A percentile compares a stretch with the other conserved stretches of the same genome.
Evolutionary conservation across 2,113 vertebrate genomes (phyloP).

Genomic region (Platysteira castanea): DNA sequence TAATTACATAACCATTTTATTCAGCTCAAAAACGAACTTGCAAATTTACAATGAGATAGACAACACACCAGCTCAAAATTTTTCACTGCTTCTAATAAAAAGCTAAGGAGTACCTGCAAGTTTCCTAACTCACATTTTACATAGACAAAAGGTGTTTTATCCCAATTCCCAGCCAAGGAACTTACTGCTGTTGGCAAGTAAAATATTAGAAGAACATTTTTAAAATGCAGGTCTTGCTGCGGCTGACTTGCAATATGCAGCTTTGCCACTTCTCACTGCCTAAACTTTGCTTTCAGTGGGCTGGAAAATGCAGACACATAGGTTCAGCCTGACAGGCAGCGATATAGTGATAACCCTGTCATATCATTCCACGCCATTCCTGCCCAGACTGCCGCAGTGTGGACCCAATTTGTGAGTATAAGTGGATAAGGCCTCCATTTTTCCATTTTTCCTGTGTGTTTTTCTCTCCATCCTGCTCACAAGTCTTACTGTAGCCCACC

Average conservation of each 20-base stretch:
- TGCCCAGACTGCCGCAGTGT: background rate
- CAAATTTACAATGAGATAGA: slow-evolving; percentile 48
- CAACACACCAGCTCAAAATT: slow-evolving; percentile 3
- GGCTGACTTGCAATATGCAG: background rate
- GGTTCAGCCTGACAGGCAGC: slow-evolving; percentile 45
- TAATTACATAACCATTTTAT: slow-evolving; percentile 79
- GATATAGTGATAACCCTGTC: slow-evolving; percentile 9
- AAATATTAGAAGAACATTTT: background rate
- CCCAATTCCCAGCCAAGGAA: background rate
- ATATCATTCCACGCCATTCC: slow-evolving; percentile 27
- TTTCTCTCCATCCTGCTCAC: background rate
- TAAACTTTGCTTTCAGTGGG: slow-evolving; percentile 46
- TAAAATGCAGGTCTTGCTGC: slow-evolving; percentile 6
- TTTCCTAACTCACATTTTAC: background rate
- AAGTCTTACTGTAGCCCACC: background rate
- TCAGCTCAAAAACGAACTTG: slow-evolving; percentile 66
- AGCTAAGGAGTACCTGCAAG: background rate
- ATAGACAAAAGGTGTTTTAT: slow-evolving; percentile 13
- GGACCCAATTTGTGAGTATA: slow-evolving; percentile 29
- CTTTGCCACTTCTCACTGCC: slow-evolving; percentile 30
- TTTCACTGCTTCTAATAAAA: slow-evolving; percentile 1
- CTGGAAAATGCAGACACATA: slow-evolving; percentile 54
- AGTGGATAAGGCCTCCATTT: background rate
- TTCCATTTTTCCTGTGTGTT: background rate
- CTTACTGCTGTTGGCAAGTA: background rate